Evolutionary conservation across 2,797 vertebrate species (phyloP), one percentile per base, ranked within the genome.

Genomic region (Melanotaenia trifasciata): DNA sequence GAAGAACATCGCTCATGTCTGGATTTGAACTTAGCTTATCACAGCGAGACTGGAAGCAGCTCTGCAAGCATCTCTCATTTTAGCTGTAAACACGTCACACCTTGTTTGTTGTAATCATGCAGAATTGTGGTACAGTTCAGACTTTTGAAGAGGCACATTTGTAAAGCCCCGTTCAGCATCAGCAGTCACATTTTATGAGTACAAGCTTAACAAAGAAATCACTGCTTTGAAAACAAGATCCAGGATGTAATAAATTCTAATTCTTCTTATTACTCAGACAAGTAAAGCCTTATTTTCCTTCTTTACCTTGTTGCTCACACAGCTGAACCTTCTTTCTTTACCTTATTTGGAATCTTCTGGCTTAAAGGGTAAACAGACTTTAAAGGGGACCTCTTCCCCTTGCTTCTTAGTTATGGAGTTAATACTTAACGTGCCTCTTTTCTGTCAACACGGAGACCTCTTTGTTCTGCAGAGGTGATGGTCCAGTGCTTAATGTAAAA

Each of bases 331-430:
- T n/a, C 54, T 28, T 38, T 78, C 53, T 67, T 79, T 66, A 13
- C 83, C 80, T 76, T 83, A 76, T 79, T 84, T 72, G 77, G 82
- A 58, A 79, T 35, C 63, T 80, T 62, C 53, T 65, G 58, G 72
- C 74, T 61, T 40, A 62, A 74, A 79, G 69, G 67, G 62, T 86
- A 82, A 86, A 80, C 73, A 79, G 54, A 69, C 80, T 78, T 69
- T 66, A 77, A 76, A 74, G 45, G 24, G 30, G 45, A 57, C 53
- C 54, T 67, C 36, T 33, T 72, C 64, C 71, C 62, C 79, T 67
- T 72, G 67, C 62, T 66, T 56, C 79, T 64, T 47, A 64, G 67
- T 61, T 73, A 68, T 60, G 35, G 14, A 64, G 45, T 76, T 74
- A 54, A 61, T 76, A 67, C 59, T 81, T 70, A 26, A 22, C 65